Conservation (phyloP, 1,140 invertebrate genomes). For the Heliconius himera region DNA sequence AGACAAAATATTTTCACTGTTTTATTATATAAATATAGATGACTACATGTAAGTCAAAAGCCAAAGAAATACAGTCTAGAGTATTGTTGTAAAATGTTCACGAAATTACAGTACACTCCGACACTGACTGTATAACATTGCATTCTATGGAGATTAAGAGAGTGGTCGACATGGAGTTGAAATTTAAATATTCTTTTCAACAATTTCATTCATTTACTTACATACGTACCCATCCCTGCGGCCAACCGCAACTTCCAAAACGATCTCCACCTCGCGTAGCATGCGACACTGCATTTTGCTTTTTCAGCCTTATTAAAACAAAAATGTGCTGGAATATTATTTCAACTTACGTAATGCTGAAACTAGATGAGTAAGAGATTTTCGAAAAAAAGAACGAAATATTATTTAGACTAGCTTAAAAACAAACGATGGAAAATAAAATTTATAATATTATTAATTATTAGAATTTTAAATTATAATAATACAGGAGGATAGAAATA, state of each 20-base stretch:
- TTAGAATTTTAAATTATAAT: no score
- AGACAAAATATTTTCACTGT: no score
- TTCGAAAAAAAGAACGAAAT: constrained; percentile 17
- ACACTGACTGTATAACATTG: constrained; percentile 32
- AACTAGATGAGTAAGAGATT: constrained; percentile 25
- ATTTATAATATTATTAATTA: no score
- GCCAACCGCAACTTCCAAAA: constrained; percentile 36
- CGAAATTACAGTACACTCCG: constrained; percentile 26
- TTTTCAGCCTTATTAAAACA: constrained; percentile 44
- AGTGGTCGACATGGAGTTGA: constrained; percentile 27
- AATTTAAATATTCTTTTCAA: constrained; percentile 40
- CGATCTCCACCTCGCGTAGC: constrained; percentile 32
- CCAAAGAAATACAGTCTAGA: background rate
- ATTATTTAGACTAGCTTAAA: constrained; percentile 15
- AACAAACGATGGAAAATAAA: background rate
- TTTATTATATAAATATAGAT: no score
- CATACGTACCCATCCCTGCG: constrained; percentile 36
- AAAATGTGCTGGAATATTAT: constrained; percentile 40
- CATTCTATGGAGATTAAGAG: constrained; percentile 11
- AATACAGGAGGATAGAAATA: no score
- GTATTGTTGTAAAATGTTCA: constrained; percentile 20
- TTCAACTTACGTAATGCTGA: constrained; percentile 31
- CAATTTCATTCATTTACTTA: constrained; percentile 47
- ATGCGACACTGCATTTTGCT: constrained; percentile 37
- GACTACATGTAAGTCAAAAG: background rate